A percentile compares a stretch with the other conserved stretches of the same genome.
Conservation (phyloP, 1,140 invertebrate genomes). For the Cydia splendana region DNA sequence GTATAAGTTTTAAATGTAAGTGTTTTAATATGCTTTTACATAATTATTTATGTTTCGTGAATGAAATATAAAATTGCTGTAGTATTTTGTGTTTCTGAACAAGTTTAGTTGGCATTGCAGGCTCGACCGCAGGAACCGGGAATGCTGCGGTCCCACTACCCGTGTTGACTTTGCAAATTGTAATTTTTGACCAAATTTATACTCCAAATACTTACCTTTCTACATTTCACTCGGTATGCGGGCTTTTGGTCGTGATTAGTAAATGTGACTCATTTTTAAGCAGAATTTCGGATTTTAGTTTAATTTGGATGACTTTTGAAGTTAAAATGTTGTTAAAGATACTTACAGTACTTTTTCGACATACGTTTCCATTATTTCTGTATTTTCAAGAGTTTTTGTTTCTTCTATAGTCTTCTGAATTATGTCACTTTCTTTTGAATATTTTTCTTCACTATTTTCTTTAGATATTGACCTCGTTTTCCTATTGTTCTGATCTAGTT, state of each 20-base stretch:
- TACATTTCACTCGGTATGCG: neutral
- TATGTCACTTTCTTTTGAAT: neutral
- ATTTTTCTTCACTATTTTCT: neutral
- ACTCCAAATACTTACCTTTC: neutral
- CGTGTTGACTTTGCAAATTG: neutral
- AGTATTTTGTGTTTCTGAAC: neutral
- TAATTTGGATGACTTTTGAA: conserved; percentile 2
- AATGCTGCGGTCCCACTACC: neutral
- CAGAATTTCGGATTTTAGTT: neutral
- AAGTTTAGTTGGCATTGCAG: neutral
- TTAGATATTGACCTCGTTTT: conserved; percentile 40
- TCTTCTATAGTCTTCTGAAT: neutral
- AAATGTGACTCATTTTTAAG: neutral
- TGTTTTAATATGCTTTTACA: too few species aligned
- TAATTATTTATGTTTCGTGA: too few species aligned
- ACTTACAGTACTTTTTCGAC: conserved; percentile 64
- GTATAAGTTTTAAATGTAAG: too few species aligned
- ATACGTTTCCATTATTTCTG: conserved; percentile 49
- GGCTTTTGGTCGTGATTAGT: neutral
- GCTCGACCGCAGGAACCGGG: neutral
- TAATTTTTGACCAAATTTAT: conserved; percentile 11
- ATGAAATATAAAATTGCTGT: neutral
- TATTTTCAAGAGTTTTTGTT: neutral
- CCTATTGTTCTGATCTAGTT: conserved; percentile 55
- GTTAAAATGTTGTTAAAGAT: conserved; percentile 34